Evolutionary conservation across 2,888 invertebrate species (phyloP).

Genomic region (Eupithecia pulchellata): DNA sequence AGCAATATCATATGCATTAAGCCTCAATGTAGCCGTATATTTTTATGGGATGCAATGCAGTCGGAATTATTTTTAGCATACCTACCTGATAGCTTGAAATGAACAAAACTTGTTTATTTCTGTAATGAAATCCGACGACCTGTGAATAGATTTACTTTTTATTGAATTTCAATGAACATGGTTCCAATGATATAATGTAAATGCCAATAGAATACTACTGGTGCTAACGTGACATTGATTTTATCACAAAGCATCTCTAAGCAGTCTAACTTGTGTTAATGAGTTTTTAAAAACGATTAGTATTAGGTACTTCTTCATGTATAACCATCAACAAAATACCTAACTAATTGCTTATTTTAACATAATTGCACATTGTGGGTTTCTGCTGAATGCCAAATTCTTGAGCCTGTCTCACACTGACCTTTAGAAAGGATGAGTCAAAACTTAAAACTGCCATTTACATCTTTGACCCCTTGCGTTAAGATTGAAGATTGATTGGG

Average conservation of each 20-base stretch:
- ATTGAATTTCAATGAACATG: slow-evolving; percentile 2
- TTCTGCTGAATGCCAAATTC: slow-evolving; percentile 39
- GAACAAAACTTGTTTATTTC: slow-evolving; percentile 24
- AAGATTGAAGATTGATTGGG: slow-evolving; percentile 23
- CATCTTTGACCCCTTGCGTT: slow-evolving; percentile 21
- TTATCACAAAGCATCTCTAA: neutral
- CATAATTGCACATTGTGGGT: slow-evolving; percentile 41
- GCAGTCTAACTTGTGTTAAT: neutral
- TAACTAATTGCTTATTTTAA: slow-evolving; percentile 30
- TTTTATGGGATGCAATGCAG: slow-evolving; percentile 28
- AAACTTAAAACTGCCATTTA: slow-evolving; percentile 7
- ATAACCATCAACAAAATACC: slow-evolving; percentile 5
- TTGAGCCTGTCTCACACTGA: slow-evolving; percentile 32
- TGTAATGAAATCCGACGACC: slow-evolving; percentile 17
- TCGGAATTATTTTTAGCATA: slow-evolving; percentile 19
- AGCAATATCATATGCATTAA: slow-evolving; percentile 29
- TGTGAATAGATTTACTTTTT: slow-evolving; percentile 7
- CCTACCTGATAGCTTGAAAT: slow-evolving; percentile 14
- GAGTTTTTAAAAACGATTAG: neutral
- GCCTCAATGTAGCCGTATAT: slow-evolving; percentile 20
- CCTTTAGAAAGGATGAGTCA: slow-evolving; percentile 30
- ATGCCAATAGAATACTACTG: neutral
- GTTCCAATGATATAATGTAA: neutral
- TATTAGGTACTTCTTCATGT: neutral
- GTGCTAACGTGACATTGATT: neutral